Base-by-base conservation (phyloP, 2,113 vertebrate genomes). In the Athene noctua region DNA sequence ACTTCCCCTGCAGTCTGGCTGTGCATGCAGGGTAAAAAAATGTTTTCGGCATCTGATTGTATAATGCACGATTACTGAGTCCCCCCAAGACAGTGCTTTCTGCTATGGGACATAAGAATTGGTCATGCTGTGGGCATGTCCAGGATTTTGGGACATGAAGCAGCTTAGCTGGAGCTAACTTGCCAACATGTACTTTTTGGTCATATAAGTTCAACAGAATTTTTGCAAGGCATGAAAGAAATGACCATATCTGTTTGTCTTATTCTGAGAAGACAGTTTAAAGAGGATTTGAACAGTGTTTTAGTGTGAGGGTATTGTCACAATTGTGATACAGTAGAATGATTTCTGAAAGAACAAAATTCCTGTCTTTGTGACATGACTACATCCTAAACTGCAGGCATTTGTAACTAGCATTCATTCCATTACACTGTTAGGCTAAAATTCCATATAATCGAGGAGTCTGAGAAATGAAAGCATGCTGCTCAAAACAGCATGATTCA, bases 101-200 rank as follows among this genome's bases (percentile, higher is more conserved):
- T 66, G 18, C 15, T n/a, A 6, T 4, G 13, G 25, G 12, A 5
- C n/a, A 25, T 10, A 6, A 40, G 38, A 81, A 52, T 4, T 78
- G 30, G 25, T 77, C 0, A 0, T 32, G 52, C 22, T 34, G 23
- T 34, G 57, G 49, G 13, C 25, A 57, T 1, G 3, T 16, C 38
- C 49, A 89, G 36, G 54, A 57, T 20, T 77, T 55, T 34, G 54
- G 63, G 61, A 44, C 8, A 4, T 11, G 15, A 21, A 40, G 13
- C 11, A 29, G 23, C 30, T 85, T 36, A 62, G 27, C n/a, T 55
- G 49, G 15, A 77, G 44, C 67, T 65, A 32, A 62, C 82, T 49
- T 75, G 30, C 11, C 13, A 9, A 22, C 0, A 0, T 26, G 11
- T 27, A 5, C n/a, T 46, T 68, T 74, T 55, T 27, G 15, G 20